Conservation (phyloP, 2,888 invertebrate genomes). For the Ophonus ardosiacus region DNA sequence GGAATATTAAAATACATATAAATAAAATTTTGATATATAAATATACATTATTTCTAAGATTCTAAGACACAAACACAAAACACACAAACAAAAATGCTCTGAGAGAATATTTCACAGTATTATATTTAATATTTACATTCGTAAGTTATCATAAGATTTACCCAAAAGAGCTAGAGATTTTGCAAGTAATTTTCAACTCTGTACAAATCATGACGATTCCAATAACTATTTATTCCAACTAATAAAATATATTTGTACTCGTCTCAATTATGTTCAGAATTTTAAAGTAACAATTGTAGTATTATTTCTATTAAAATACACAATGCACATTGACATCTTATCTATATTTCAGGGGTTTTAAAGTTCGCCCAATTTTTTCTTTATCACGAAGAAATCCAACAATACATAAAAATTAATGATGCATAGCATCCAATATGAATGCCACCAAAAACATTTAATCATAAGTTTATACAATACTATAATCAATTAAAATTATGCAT, state of each 20-base stretch:
- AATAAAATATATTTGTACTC: constrained; percentile 62
- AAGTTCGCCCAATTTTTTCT: constrained; percentile 13
- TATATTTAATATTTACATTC: constrained; percentile 56
- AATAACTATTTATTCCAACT: constrained; percentile 38
- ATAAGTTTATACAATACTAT: constrained; percentile 16
- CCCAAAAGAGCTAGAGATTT: constrained; percentile 44
- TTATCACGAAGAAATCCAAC: constrained; percentile 39
- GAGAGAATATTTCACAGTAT: constrained; percentile 50
- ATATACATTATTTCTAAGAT: constrained; percentile 32
- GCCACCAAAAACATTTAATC: not conserved
- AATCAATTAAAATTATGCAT: not conserved
- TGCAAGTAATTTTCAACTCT: constrained; percentile 43
- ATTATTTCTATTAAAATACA: constrained; percentile 40
- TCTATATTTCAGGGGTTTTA: constrained; percentile 34
- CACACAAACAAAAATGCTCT: constrained; percentile 50
- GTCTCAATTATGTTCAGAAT: constrained; percentile 51
- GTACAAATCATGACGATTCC: constrained; percentile 26
- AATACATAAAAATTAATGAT: constrained; percentile 11
- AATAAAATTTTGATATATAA: constrained; percentile 53
- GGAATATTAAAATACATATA: constrained; percentile 55
- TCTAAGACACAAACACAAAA: constrained; percentile 37
- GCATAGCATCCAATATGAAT: constrained; percentile 23
- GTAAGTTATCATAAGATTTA: constrained; percentile 61
- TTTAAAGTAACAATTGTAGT: constrained; percentile 38
- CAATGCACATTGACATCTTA: constrained; percentile 39